Percentiles rank a stretch among this genome's conserved stretches.
phyloP scores from a whole-genome alignment of 1,140 invertebrate species.

The Myzus persicae region DNA sequence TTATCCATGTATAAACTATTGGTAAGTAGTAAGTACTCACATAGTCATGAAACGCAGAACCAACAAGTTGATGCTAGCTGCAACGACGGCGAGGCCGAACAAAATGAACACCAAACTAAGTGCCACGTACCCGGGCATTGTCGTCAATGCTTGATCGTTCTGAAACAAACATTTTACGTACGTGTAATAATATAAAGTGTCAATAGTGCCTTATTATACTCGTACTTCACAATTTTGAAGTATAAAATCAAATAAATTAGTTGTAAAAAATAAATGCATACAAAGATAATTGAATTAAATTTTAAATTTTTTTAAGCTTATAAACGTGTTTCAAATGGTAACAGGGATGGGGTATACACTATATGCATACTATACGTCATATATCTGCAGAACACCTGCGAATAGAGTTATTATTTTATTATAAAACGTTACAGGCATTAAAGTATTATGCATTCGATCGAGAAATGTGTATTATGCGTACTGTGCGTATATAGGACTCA shows the following conservation, averaged over 20 bases:
- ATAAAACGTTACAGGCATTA: background rate
- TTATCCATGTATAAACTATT: too few species aligned
- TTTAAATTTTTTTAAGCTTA: too few species aligned
- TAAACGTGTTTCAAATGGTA: too few species aligned
- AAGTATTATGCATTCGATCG: background rate
- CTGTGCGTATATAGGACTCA: background rate
- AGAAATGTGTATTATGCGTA: background rate
- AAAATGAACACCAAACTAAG: slow-evolving; percentile 97
- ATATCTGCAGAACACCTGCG: background rate
- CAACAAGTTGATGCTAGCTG: slow-evolving; percentile 96
- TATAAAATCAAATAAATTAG: too few species aligned
- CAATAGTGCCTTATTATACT: background rate
- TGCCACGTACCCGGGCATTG: slow-evolving; percentile 94
- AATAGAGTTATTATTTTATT: background rate
- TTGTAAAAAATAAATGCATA: too few species aligned
- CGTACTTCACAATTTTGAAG: background rate
- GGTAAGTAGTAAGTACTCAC: slow-evolving; percentile 71
- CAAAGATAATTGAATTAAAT: too few species aligned
- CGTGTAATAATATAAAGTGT: background rate
- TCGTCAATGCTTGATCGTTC: slow-evolving; percentile 92
- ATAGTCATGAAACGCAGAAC: slow-evolving; percentile 98
- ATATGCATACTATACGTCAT: too few species aligned
- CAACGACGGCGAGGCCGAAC: slow-evolving; percentile 96
- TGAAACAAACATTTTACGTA: slow-evolving; percentile 65
- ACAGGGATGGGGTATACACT: too few species aligned